phyloP scores from a whole-genome alignment of 2,113 vertebrate species.

The Calypte anna region DNA sequence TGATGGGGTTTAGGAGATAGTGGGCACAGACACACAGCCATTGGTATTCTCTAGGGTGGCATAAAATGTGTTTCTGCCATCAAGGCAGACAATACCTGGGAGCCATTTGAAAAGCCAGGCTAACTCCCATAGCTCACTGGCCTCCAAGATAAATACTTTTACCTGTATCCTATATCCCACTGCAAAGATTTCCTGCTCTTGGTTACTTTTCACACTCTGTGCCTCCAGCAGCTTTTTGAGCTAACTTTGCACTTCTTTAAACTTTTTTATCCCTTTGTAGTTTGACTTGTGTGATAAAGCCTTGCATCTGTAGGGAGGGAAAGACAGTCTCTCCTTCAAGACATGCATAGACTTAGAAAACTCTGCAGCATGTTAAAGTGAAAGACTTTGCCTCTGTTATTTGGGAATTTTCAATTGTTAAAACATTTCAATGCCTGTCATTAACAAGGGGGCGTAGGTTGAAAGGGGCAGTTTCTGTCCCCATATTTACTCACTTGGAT shows the following conservation, averaged over 20 bases:
- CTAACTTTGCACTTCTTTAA: conserved; percentile 18
- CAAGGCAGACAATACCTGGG: background rate
- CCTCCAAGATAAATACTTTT: background rate
- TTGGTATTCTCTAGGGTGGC: background rate
- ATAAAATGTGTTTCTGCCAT: background rate
- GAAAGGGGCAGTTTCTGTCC: background rate
- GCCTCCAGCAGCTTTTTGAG: conserved; percentile 31
- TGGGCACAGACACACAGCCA: background rate
- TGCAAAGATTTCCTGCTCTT: background rate
- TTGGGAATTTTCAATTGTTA: conserved; percentile 31
- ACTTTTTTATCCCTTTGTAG: background rate
- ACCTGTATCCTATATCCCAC: background rate
- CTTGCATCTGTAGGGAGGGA: background rate
- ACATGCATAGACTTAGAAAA: background rate
- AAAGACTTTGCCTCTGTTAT: conserved; percentile 3
- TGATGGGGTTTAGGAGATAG: background rate
- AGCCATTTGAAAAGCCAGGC: background rate
- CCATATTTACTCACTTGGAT: background rate
- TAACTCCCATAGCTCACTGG: conserved; percentile 1
- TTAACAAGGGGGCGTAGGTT: background rate
- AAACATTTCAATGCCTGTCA: background rate
- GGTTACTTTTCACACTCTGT: background rate
- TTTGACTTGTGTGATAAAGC: background rate
- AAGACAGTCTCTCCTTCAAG: background rate
- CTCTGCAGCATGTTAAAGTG: background rate